Evolutionary conservation across 2,113 vertebrate genomes (phyloP).

Genomic region (Lophura nycthemera): DNA sequence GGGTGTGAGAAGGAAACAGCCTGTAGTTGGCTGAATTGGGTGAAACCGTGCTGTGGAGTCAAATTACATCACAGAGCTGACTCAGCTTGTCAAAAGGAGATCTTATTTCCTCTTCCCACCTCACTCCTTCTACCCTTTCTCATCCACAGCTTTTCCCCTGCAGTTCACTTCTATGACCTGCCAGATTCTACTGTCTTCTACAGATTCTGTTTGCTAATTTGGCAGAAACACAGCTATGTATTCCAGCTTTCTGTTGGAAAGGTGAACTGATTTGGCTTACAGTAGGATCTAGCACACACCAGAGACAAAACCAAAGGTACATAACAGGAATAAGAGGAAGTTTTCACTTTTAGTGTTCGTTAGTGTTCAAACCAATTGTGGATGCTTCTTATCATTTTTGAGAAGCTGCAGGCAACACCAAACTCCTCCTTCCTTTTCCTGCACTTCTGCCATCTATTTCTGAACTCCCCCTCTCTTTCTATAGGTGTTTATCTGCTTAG

Average conservation of each 20-base stretch:
- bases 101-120: background rate
- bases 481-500: background rate
- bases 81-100: background rate
- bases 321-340: background rate
- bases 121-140: background rate
- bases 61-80: background rate
- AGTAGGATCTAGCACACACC: background rate
- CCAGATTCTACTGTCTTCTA: background rate
- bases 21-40: background rate
- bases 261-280: background rate
- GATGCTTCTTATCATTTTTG: background rate
- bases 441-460: background rate
- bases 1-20: background rate
- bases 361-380: background rate
- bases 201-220: background rate
- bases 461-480: background rate
- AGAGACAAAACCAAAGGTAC: background rate
- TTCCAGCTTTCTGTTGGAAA: background rate
- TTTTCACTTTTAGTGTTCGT: background rate
- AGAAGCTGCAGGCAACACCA: background rate
- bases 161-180: background rate
- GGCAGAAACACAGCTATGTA: background rate
- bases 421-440: background rate
- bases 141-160: fast-evolving
- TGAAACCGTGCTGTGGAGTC: background rate